phyloP scores from a whole-genome alignment of 2,113 vertebrate species.

The Leucoraja erinaceus region DNA sequence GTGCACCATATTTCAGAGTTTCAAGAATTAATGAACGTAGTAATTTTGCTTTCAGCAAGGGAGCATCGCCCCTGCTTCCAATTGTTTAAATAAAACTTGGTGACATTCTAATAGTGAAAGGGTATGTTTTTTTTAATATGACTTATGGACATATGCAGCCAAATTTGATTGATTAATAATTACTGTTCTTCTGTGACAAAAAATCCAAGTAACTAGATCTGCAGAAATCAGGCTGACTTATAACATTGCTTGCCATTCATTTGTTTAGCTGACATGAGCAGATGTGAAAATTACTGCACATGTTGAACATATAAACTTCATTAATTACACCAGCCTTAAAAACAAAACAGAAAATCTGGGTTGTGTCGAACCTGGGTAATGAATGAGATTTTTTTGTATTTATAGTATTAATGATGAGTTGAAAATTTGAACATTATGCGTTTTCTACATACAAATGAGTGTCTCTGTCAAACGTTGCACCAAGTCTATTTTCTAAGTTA shows the following conservation, averaged over 20 bases:
- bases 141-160: neutral
- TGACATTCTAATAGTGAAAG: neutral
- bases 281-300: constrained; percentile 27
- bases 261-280: neutral
- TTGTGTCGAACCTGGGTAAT: neutral
- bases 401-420: neutral
- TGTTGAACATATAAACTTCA: neutral
- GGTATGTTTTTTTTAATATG: neutral
- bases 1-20: neutral
- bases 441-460: neutral
- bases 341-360: neutral
- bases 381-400: neutral
- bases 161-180: neutral
- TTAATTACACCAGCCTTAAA: neutral
- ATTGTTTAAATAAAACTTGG: neutral
- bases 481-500: neutral
- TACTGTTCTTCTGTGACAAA: neutral
- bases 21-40: neutral
- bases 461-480: neutral
- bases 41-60: neutral
- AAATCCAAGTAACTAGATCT: neutral
- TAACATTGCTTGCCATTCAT: neutral
- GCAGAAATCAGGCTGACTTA: neutral
- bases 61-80: neutral
- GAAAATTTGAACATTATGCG: neutral